Conservation (phyloP, 2,113 vertebrate species). For the Alces alces region DNA sequence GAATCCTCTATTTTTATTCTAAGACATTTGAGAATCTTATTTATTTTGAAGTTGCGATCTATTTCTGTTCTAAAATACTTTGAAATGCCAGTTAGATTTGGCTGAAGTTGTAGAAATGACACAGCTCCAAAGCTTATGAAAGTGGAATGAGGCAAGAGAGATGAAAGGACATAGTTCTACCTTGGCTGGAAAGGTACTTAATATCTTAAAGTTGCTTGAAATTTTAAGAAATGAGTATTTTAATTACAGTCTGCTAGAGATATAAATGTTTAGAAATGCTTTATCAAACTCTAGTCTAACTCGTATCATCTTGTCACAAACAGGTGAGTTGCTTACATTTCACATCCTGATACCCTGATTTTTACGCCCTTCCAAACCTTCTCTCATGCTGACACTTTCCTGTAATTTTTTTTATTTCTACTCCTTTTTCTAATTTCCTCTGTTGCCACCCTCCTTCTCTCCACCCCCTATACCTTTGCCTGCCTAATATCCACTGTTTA, state of each 20-base stretch:
- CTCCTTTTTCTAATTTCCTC: neutral
- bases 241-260: neutral
- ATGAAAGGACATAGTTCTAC: neutral
- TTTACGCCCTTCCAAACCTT: neutral
- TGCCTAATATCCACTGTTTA: neutral
- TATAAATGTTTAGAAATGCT: neutral
- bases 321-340: neutral
- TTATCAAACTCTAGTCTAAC: neutral
- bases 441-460: fast-evolving
- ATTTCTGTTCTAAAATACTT: neutral
- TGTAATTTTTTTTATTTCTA: neutral
- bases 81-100: neutral
- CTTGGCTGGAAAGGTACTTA: neutral
- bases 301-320: neutral
- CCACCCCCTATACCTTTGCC: neutral
- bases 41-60: neutral
- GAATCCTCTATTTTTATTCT: neutral
- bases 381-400: neutral
- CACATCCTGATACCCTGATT: neutral
- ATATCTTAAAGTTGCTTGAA: neutral
- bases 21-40: neutral
- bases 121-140: neutral
- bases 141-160: neutral
- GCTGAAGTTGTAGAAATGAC: neutral
- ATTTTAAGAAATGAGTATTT: neutral